Conservation (phyloP, 2,113 vertebrate species). For the Nycticryphes semicollaris region DNA sequence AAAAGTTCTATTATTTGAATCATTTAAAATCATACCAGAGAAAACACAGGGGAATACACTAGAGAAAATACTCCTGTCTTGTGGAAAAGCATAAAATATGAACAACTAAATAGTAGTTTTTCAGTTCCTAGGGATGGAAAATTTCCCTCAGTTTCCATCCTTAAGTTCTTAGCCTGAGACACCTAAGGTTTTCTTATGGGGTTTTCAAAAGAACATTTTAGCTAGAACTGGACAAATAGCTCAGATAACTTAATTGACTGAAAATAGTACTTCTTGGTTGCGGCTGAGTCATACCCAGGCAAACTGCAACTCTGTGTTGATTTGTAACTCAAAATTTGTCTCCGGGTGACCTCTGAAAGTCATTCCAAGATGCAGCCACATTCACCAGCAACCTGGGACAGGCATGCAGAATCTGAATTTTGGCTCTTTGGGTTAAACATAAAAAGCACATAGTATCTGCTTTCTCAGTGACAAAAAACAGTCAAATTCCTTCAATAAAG, state of each 20-base stretch:
- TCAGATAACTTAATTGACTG: not conserved
- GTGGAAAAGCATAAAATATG: not conserved
- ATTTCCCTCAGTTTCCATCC: not conserved
- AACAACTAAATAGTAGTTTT: not conserved
- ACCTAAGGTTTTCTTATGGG: not conserved
- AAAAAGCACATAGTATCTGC: accelerated
- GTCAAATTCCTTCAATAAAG: not conserved
- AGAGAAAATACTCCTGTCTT: not conserved
- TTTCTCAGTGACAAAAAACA: not conserved
- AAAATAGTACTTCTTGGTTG: not conserved
- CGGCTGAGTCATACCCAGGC: not conserved
- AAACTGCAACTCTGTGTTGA: not conserved
- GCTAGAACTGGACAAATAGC: not conserved
- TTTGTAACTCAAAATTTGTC: not conserved
- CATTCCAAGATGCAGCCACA: not conserved
- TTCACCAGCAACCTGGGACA: not conserved
- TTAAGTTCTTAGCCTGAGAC: not conserved
- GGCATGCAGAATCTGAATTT: not conserved
- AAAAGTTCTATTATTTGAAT: not conserved
- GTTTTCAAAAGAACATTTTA: not conserved
- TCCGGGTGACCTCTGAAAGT: not conserved
- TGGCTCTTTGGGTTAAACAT: not conserved
- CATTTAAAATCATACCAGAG: not conserved
- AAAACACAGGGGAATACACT: accelerated
- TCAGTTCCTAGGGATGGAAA: not conserved